These are phyloP conservation scores for Boulengeromyrus knoepffleri DNA, from an alignment of 2,113 vertebrate species.

Conservation along the genomic window DNA sequence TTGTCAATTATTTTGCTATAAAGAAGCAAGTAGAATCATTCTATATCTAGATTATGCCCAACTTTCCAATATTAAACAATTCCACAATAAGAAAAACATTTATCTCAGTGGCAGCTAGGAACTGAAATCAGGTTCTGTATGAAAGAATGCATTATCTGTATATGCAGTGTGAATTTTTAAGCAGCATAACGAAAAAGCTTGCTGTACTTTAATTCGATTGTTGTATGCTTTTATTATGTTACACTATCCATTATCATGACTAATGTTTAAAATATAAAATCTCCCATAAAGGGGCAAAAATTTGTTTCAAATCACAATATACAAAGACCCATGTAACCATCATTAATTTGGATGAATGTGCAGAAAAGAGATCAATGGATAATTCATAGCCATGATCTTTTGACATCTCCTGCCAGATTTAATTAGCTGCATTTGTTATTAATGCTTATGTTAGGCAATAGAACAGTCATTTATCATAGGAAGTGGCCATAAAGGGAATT, in stretches of 20 bases:
- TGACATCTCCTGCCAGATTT: background rate
- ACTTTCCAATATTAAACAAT: background rate
- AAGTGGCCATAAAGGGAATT: background rate
- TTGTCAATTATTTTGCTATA: slow-evolving; percentile 6
- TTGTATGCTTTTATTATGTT: background rate
- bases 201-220: background rate
- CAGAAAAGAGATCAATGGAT: background rate
- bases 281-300: background rate
- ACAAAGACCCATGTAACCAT: background rate
- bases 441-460: background rate
- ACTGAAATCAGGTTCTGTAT: background rate
- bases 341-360: background rate
- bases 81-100: background rate
- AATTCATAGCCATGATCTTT: background rate
- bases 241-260: background rate
- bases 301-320: background rate
- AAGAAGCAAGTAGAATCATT: slow-evolving; percentile 9
- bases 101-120: background rate
- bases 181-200: background rate
- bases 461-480: background rate
- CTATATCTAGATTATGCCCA: background rate
- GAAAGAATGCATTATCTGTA: background rate
- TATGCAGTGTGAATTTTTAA: background rate
- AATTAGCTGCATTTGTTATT: background rate
- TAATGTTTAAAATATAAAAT: background rate